These are phyloP conservation scores for Drosophila sordidapex DNA, from an alignment of 2,888 invertebrate genomes.

Conservation along the genomic window DNA sequence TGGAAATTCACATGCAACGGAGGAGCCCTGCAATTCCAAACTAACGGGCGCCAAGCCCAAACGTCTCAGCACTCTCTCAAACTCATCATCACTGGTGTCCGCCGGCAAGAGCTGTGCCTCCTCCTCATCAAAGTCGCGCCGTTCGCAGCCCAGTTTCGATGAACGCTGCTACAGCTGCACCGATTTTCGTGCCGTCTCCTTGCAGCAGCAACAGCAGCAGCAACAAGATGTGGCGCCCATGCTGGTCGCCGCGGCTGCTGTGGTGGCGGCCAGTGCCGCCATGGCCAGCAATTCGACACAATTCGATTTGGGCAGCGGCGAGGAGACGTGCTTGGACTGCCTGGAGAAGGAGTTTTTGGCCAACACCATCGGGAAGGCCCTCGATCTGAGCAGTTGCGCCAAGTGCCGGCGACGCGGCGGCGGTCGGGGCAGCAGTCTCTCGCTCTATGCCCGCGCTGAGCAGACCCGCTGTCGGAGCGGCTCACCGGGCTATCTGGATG, in stretches of 20 bases:
- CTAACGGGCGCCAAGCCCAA: slow-evolving; percentile 83
- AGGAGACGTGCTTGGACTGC: slow-evolving; percentile 84
- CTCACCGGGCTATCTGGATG: slow-evolving; percentile 64
- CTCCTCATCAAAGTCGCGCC: slow-evolving; percentile 75
- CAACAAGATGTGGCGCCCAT: slow-evolving; percentile 55
- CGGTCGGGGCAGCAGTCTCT: slow-evolving; percentile 68
- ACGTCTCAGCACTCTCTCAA: slow-evolving; percentile 75
- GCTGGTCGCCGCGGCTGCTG: slow-evolving; percentile 64
- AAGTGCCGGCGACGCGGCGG: slow-evolving; percentile 74
- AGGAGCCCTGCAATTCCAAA: slow-evolving; percentile 60
- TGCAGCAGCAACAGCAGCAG: slow-evolving; percentile 37
- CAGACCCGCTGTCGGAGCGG: slow-evolving; percentile 73
- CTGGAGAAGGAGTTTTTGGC: slow-evolving; percentile 84
- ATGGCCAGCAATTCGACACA: slow-evolving; percentile 58
- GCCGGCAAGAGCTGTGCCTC: slow-evolving; percentile 64
- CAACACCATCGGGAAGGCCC: slow-evolving; percentile 82
- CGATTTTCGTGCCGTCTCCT: slow-evolving; percentile 71
- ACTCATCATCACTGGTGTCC: slow-evolving; percentile 74
- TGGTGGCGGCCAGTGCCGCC: slow-evolving; percentile 52
- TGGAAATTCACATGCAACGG: slow-evolving; percentile 35
- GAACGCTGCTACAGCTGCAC: slow-evolving; percentile 82
- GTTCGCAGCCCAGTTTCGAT: slow-evolving; percentile 78
- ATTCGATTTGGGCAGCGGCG: slow-evolving; percentile 70
- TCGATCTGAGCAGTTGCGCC: slow-evolving; percentile 80
- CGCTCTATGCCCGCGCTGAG: slow-evolving; percentile 63